Evolutionary conservation across 2,888 invertebrate species (phyloP).

Genomic region (Polydrusus pterygomalis): DNA sequence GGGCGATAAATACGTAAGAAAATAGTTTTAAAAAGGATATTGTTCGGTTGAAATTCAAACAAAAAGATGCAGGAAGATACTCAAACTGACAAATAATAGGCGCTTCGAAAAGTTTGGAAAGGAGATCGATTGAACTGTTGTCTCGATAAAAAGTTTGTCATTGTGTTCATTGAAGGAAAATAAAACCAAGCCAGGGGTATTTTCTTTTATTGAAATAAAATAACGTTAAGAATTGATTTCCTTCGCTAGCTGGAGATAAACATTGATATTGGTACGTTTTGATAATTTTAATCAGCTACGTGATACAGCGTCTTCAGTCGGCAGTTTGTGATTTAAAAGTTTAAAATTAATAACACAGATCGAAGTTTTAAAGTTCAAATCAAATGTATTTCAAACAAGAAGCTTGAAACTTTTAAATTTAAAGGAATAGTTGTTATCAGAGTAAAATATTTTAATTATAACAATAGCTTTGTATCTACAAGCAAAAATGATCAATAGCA

Average conservation of each 20-base stretch:
- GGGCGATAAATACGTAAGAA: conserved; percentile 2
- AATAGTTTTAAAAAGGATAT: conserved; percentile 45
- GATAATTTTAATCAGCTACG: conserved; percentile 46
- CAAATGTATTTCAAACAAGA: too few species aligned
- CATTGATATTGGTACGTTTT: conserved; percentile 46
- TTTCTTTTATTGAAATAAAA: conserved; percentile 53
- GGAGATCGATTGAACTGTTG: conserved; percentile 55
- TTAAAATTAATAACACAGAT: background rate
- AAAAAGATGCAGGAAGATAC: conserved; percentile 54
- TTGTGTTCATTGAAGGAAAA: conserved; percentile 56
- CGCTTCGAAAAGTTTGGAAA: conserved; percentile 54
- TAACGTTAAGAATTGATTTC: conserved; percentile 49
- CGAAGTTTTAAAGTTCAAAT: background rate
- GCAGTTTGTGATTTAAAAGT: background rate
- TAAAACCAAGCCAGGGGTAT: conserved; percentile 53
- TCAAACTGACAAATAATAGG: conserved; percentile 56
- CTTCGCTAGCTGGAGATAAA: conserved; percentile 44
- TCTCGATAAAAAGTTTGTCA: conserved; percentile 55
- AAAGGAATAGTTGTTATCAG: too few species aligned
- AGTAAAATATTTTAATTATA: too few species aligned
- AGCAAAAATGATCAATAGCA: too few species aligned
- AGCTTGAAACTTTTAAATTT: too few species aligned
- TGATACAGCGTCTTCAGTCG: background rate
- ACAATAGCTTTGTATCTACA: too few species aligned
- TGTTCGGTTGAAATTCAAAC: conserved; percentile 40